Evolutionary conservation across 2,888 invertebrate genomes (phyloP).

Genomic region (Meliscaeva auricollis): DNA sequence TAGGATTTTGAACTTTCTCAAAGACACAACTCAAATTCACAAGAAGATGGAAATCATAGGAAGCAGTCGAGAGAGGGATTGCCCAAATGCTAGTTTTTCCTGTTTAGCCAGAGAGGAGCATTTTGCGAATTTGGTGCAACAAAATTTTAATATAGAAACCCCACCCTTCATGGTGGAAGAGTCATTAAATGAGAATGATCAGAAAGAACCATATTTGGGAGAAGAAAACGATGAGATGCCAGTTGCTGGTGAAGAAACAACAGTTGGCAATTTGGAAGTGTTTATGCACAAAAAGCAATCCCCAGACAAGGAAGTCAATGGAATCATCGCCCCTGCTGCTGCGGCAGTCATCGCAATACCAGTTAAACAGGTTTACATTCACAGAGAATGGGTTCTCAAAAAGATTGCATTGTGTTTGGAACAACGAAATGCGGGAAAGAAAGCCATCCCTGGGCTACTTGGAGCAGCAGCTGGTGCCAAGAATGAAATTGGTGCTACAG

Average conservation of each 20-base stretch:
- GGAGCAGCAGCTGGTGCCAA: slow-evolving; percentile 70
- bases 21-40: slow-evolving; percentile 84
- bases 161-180: slow-evolving; percentile 55
- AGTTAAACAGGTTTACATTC: slow-evolving; percentile 81
- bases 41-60: slow-evolving; percentile 83
- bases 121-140: slow-evolving; percentile 84
- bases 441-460: slow-evolving; percentile 82
- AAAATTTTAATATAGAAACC: slow-evolving; percentile 82
- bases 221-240: slow-evolving; percentile 77
- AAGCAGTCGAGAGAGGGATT: slow-evolving; percentile 80
- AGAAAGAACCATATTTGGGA: neutral
- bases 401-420: slow-evolving; percentile 96
- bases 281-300: slow-evolving; percentile 83
- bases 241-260: slow-evolving; percentile 79
- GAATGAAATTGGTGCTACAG: slow-evolving; percentile 77
- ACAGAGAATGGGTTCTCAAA: slow-evolving; percentile 97
- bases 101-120: slow-evolving; percentile 84
- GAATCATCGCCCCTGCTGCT: slow-evolving; percentile 77
- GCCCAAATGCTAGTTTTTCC: slow-evolving; percentile 84
- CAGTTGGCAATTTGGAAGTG: slow-evolving; percentile 82
- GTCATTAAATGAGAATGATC: slow-evolving; percentile 39
- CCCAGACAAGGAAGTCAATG: slow-evolving; percentile 83
- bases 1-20: slow-evolving; percentile 83
- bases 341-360: slow-evolving; percentile 46
- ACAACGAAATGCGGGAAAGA: slow-evolving; percentile 92